Evolutionary conservation across 2,888 invertebrate species (phyloP), one percentile per base, ranked within the genome.

Genomic region (Xanthostigma xanthostigma): DNA sequence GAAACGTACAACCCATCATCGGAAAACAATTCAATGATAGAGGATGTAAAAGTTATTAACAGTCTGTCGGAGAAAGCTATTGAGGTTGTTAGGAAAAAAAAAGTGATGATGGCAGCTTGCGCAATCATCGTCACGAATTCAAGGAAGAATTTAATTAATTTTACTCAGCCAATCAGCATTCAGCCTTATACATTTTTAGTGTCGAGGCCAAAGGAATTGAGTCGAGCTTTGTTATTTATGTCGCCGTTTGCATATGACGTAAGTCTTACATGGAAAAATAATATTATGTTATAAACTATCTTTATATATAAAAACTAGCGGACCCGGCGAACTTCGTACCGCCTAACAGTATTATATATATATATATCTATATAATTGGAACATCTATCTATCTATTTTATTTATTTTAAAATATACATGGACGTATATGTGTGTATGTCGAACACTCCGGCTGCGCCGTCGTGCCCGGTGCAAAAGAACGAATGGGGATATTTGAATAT

Each of bases 131-230:
- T 77, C 3, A 74, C 72, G 3, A 70, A 73, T 40, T 65, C 70
- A 37, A 64, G 70, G 35, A 69, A 71, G 55, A 53, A 51, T 3
- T 41, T 74, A 5, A 75, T 89, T 38, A 88, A 90, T 64, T 92
- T 85, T 61, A 90, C 91, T 0, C 67, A 72, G 33, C 78, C 88
- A 0, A 76, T 92, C 45, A 87, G 84, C 59, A 75, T 81, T 1
- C 88, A 91, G 61, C 73, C 81, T 0, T 89, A 91, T 59, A 75
- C 83, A 0, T 84, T 92, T 61, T 70, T 93, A 54, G 78, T 84
- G 2, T 78, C 87, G 0, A 76, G 85, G 33, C 91, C 92, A 0
- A 72, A 78, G 53, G 85, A 87, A 61, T 71, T 91, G 12, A 88
- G 89, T 55, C 73, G 91, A 55, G 88, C 86, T 0, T 70, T 91